phyloP scores from a whole-genome alignment of 2,113 vertebrate genomes.

The Sceloporus tristichus region DNA sequence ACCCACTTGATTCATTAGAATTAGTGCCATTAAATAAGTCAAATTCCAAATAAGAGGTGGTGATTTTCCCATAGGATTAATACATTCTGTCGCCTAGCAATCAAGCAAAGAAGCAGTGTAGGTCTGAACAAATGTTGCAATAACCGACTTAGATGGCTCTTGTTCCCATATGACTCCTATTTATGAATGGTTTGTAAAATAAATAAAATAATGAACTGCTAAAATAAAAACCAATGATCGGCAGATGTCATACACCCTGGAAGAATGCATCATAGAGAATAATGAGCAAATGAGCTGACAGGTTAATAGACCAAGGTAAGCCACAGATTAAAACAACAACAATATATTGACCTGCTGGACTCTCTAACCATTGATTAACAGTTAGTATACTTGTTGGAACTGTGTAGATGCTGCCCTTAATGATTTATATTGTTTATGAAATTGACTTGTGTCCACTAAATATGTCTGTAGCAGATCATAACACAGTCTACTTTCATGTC shows the following conservation, averaged over 20 bases:
- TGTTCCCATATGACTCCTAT: neutral
- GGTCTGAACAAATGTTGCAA: neutral
- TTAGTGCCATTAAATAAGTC: neutral
- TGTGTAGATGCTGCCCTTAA: neutral
- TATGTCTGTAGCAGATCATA: too few relatives aligned
- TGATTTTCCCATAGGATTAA: neutral
- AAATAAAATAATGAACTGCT: neutral
- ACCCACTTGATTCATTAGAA: neutral
- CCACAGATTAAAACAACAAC: neutral
- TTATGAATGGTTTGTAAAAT: neutral
- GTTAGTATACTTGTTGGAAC: neutral
- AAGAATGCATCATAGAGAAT: neutral
- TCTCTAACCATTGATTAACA: neutral
- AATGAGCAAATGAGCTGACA: constrained; percentile 1
- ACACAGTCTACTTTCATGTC: neutral
- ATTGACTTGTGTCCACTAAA: neutral
- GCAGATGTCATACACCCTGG: neutral
- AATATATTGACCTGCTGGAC: neutral
- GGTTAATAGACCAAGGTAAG: neutral
- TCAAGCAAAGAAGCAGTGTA: neutral
- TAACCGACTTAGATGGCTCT: neutral
- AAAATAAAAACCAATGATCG: neutral
- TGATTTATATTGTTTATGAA: neutral
- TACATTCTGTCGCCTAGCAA: neutral
- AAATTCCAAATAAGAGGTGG: too few relatives aligned